Base-by-base conservation (phyloP, 2,888 invertebrate genomes). In the Anodontia alba region DNA sequence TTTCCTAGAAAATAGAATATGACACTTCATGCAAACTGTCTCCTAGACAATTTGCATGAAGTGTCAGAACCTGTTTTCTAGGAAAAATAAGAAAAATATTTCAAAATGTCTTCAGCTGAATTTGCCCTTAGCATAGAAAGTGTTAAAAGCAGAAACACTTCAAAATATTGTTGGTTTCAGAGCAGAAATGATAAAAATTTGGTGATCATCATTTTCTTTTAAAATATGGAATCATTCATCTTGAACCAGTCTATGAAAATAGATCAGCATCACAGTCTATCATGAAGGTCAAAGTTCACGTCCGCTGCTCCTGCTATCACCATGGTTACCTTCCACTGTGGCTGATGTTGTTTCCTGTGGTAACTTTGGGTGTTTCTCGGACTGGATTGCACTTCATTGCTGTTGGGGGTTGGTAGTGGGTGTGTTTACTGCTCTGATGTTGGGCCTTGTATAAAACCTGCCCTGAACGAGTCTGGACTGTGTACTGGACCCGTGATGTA, bases 361-460 rank as follows among this genome's bases (percentile, higher is more conserved):
- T 49, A 68, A 69, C 69, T 26, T 69, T 20, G 42, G 43, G 29
- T 15, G 84, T 73, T 26, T 87, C 87, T 68, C 83, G 82, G 54
- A 92, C 89, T 49, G 95, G 95, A 82, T 95, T 95, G 88, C 95
- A 95, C 73, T 95, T 95, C 93, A 95, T 94, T 0, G 95, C 95
- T 81, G 95, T 94, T 26, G 95, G 93, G 12, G 95, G 95, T 84
- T 95, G 95, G 90, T 95, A 95, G 74, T 91, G 91, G n/a, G 90
- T 86, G 67, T 92, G 92, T 85, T 84, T 86, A 43, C 79, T 89
- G 71, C 84, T 89, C 86, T 87, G 91, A 76, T 79, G 86, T 72
- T 77, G 88, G 72, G 76, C 87, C 78, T 82, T 90, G 86, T 76
- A 90, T 78, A 78, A 81, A 81, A 84, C 88, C 86, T 57, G 88